phyloP scores from a whole-genome alignment of 2,888 invertebrate species.

The Pterobdella sp. region DNA sequence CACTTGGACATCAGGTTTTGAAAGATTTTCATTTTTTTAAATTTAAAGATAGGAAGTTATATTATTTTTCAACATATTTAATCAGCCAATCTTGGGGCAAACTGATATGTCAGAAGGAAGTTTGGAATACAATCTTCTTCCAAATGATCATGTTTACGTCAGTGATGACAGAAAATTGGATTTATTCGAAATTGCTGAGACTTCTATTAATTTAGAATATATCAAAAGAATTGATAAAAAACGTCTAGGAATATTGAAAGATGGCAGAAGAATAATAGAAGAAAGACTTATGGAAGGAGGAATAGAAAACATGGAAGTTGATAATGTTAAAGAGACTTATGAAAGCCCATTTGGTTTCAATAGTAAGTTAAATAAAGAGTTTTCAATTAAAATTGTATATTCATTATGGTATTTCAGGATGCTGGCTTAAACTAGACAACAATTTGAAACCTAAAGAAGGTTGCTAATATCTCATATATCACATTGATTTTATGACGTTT shows the following conservation, averaged over 20 bases:
- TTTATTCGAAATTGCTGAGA: conserved; percentile 1
- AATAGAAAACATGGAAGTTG: not conserved
- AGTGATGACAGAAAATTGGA: not conserved
- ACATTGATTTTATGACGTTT: too few relatives aligned
- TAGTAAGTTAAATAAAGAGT: too few relatives aligned
- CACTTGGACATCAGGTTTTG: conserved; percentile 7
- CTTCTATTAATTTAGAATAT: not conserved
- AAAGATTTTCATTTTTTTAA: not conserved
- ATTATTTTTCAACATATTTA: not conserved
- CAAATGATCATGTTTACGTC: not conserved
- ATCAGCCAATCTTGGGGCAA: not conserved
- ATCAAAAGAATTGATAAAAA: not conserved
- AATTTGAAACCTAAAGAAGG: too few relatives aligned
- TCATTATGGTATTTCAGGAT: too few relatives aligned
- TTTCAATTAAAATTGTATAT: too few relatives aligned
- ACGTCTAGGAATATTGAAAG: not conserved
- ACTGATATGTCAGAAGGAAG: not conserved
- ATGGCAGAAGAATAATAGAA: not conserved
- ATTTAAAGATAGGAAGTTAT: not conserved
- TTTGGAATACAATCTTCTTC: not conserved
- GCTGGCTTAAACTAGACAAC: too few relatives aligned
- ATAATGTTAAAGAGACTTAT: not conserved
- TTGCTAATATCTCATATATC: too few relatives aligned
- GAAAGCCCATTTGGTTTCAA: too few relatives aligned
- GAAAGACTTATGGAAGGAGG: not conserved